These are phyloP conservation scores for Sphaerophoria taeniata DNA, from an alignment of 2,888 invertebrate species.

Conservation along the genomic window DNA sequence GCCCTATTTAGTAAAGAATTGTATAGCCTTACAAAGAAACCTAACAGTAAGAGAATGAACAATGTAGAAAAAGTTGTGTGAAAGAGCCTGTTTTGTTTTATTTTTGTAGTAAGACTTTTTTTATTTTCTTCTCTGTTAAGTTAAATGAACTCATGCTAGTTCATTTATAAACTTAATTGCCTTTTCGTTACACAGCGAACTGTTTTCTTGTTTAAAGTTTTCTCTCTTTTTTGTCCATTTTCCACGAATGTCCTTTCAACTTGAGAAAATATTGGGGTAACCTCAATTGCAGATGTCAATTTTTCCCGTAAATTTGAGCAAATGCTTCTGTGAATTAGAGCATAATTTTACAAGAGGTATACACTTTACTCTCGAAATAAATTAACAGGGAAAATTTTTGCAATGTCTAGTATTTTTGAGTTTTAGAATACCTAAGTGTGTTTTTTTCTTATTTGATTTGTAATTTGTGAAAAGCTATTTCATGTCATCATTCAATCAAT, in stretches of 20 bases:
- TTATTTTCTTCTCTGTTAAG: too few species aligned
- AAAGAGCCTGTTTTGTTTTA: too few species aligned
- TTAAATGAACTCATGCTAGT: too few species aligned
- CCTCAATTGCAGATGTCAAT: conserved; percentile 46
- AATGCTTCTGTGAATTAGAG: conserved; percentile 7
- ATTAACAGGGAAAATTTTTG: too few species aligned
- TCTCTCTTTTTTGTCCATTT: neutral
- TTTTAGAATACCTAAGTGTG: too few species aligned
- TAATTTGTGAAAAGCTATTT: too few species aligned
- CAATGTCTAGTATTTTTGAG: too few species aligned
- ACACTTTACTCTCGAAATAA: neutral
- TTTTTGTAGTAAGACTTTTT: too few species aligned
- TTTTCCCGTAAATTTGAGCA: conserved; percentile 12
- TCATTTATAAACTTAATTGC: neutral
- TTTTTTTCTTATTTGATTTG: too few species aligned
- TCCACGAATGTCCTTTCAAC: conserved; percentile 4
- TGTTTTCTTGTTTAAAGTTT: neutral
- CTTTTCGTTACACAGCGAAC: neutral
- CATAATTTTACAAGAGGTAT: neutral
- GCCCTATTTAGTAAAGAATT: conserved; percentile 3
- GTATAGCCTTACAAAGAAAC: neutral
- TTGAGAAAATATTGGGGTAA: conserved; percentile 34
- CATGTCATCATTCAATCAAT: too few species aligned
- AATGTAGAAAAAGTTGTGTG: neutral
- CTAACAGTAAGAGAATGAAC: too few species aligned